phyloP scores from a whole-genome alignment of 2,113 vertebrate genomes.

The Alouatta palliata region DNA sequence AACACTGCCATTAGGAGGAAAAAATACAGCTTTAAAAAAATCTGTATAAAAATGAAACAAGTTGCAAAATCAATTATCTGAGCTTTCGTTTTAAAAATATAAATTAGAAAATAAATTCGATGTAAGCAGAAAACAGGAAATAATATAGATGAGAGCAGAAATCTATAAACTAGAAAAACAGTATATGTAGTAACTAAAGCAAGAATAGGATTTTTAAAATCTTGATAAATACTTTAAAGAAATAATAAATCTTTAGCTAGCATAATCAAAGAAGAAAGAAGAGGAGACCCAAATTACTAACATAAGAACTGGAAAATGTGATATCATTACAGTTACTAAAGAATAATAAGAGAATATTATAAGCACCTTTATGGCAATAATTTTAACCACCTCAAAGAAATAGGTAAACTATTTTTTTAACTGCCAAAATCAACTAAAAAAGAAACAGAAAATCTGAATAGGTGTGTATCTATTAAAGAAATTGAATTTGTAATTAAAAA shows the following conservation, averaged over 20 bases:
- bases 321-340: neutral
- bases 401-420: neutral
- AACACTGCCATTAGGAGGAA: neutral
- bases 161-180: neutral
- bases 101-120: neutral
- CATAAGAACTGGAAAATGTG: neutral
- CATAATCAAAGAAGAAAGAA: neutral
- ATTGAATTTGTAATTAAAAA: neutral
- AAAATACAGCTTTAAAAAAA: neutral
- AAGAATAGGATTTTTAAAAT: neutral
- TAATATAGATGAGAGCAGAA: neutral
- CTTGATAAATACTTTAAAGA: neutral
- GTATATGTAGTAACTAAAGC: neutral
- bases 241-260: neutral
- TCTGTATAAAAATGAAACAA: neutral
- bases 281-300: neutral
- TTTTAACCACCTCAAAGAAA: neutral
- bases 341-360: neutral
- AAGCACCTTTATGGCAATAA: neutral
- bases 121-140: neutral
- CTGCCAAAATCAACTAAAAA: neutral
- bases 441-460: neutral
- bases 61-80: neutral
- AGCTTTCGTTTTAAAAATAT: neutral
- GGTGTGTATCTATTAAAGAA: neutral